phyloP scores from a whole-genome alignment of 2,888 invertebrate genomes.

The Hermaeophaga mercurialis region DNA sequence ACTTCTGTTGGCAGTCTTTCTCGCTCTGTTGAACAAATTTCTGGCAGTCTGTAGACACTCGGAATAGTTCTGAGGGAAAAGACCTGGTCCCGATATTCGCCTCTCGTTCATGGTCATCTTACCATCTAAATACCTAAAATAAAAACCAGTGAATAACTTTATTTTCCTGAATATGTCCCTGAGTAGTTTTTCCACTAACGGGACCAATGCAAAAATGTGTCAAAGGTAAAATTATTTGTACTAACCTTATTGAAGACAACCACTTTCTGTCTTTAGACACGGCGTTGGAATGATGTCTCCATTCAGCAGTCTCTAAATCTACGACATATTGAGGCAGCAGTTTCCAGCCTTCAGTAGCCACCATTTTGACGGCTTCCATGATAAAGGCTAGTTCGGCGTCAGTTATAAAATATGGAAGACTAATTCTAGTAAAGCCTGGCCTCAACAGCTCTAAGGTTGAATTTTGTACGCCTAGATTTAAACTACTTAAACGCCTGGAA shows the following conservation, averaged over 20 bases:
- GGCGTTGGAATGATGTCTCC: conserved; percentile 82
- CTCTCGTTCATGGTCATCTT: conserved; percentile 76
- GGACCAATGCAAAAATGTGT: too few species aligned
- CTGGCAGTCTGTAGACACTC: conserved; percentile 81
- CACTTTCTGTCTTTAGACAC: conserved; percentile 83
- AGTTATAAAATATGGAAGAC: conserved; percentile 83
- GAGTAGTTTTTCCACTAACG: too few species aligned
- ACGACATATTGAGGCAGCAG: conserved; percentile 84
- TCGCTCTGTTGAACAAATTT: conserved; percentile 76
- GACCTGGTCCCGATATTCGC: conserved; percentile 71
- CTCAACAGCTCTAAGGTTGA: conserved; percentile 72
- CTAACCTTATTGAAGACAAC: conserved; percentile 70
- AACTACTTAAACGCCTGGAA: conserved; percentile 58
- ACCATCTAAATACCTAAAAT: conserved; percentile 61
- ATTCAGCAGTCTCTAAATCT: conserved; percentile 88
- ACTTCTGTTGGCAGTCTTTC: conserved; percentile 76
- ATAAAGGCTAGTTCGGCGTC: conserved; percentile 81
- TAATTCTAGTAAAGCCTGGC: conserved; percentile 86
- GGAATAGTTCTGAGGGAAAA: conserved; percentile 74
- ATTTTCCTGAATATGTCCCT: too few species aligned
- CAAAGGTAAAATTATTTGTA: not conserved
- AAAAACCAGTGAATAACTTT: not conserved
- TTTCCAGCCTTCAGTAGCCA: conserved; percentile 88
- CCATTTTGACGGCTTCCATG: conserved; percentile 82
- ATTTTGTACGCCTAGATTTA: conserved; percentile 56